Evolutionary conservation across 2,797 vertebrate genomes (phyloP).

Genomic region (Microcaecilia unicolor): DNA sequence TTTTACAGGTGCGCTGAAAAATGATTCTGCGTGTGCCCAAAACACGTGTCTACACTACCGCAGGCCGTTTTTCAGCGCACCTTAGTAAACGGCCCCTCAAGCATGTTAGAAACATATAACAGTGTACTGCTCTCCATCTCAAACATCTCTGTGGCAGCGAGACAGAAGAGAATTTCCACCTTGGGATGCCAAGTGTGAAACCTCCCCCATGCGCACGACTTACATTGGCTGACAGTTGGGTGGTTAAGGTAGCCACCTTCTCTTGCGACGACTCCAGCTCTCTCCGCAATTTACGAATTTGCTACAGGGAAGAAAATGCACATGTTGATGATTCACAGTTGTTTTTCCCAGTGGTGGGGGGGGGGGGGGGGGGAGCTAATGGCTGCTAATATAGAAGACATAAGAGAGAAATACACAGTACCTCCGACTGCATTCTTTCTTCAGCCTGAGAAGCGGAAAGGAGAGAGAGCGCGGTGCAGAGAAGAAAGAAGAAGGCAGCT

Average conservation of each 20-base stretch:
- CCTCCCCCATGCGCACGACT: slow-evolving; percentile 26
- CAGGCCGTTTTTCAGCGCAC: too few relatives aligned
- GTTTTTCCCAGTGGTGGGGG: too few relatives aligned
- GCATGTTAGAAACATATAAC: too few relatives aligned
- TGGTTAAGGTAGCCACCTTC: slow-evolving; percentile 85
- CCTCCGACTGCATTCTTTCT: slow-evolving; percentile 97
- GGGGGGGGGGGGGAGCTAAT: not conserved
- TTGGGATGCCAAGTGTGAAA: too few relatives aligned
- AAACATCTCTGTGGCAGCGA: too few relatives aligned
- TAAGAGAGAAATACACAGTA: slow-evolving; percentile 39
- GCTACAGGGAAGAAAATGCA: slow-evolving; percentile 54
- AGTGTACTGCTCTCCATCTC: too few relatives aligned
- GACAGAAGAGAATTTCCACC: too few relatives aligned
- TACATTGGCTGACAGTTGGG: slow-evolving; percentile 88
- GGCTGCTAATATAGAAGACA: slow-evolving; percentile 6
- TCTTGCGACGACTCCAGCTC: slow-evolving; percentile 94
- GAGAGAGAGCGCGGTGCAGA: slow-evolving; percentile 46
- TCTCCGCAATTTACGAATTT: slow-evolving; percentile 88
- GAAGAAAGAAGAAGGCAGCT: slow-evolving; percentile 33
- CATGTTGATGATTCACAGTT: too few relatives aligned
- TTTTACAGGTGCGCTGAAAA: too few relatives aligned
- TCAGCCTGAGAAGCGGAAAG: slow-evolving; percentile 84
- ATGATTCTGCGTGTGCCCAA: too few relatives aligned
- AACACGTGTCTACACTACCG: too few relatives aligned
- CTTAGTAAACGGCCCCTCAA: too few relatives aligned